Base-by-base conservation (phyloP, 2,888 invertebrate genomes). In the Girardia tigrina region DNA sequence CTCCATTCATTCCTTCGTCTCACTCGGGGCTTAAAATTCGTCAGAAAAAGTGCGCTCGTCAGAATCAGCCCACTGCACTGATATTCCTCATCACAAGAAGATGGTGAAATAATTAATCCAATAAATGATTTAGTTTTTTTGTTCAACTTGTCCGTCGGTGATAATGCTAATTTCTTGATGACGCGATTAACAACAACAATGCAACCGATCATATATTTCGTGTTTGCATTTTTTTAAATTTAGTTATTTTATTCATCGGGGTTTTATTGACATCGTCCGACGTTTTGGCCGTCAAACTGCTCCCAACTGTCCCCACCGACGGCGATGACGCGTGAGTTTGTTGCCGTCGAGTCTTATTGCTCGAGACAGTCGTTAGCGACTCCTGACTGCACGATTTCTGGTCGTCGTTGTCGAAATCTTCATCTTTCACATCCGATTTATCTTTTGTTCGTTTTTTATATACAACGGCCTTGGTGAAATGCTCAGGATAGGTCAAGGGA, bases 401-500 rank as follows among this genome's bases (percentile, higher is more conserved):
- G 23, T 56, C 56, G n/a, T 56, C 56, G n/a, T 56, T 56, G n/a
- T 56, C 56, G n/a, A 12, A 56, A 20, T 56, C 56, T 20, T 56
- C 56, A 56, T 56, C 56, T 56, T 56, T 23, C 6, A 16, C 56
- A 56, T 28, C 73, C 6, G 36, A 73, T 73, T 36, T 73, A 20
- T 36, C 42, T 26, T 69, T 69, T 6, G 42, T 27, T 90, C 73
- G 91, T 86, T 74, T 91, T 77, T 79, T 74, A 79, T 79, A 78
- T 76, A 94, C 90, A 14, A 95, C 95, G 0, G 95, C 95, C 81
- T 92, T 94, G 0, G 94, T 91, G 87, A 95, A 97, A 83, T 95
- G 95, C 83, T 98, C 98, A 0, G 98, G 97, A 86, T 98, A 94
- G 0, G 95, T 95, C 28, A 98, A 86, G 0, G 98, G 97, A 77